Conservation (phyloP, 2,797 vertebrate species). For the Xenops minutus region DNA sequence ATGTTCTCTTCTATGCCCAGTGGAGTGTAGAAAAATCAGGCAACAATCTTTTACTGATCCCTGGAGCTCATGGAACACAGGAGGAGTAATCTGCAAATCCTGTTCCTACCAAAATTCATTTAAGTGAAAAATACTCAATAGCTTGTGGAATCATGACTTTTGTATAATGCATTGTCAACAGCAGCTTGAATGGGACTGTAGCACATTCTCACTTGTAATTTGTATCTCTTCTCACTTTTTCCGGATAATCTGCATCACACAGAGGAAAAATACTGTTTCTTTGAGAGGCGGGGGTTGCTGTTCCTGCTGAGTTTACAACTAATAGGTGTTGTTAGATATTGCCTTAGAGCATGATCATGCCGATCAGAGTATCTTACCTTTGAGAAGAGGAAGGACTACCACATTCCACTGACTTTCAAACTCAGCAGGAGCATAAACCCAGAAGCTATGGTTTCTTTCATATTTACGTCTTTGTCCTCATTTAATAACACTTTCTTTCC, state of each 20-base stretch:
- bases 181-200: not conserved
- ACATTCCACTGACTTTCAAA: constrained; percentile 11
- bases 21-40: not conserved
- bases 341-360: not conserved
- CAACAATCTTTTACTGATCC: not conserved
- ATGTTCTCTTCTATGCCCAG: not conserved
- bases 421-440: not conserved
- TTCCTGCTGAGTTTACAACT: constrained; percentile 8
- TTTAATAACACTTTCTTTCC: not conserved
- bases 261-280: not conserved
- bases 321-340: not conserved
- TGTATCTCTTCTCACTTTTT: not conserved
- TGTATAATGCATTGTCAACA: not conserved
- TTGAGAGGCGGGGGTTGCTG: not conserved
- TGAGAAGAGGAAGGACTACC: not conserved
- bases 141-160: not conserved
- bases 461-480: constrained; percentile 10
- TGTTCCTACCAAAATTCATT: not conserved
- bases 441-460: not conserved
- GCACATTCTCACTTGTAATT: not conserved
- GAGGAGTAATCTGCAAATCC: not conserved
- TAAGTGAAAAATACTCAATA: not conserved
- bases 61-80: not conserved
- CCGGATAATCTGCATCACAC: not conserved
- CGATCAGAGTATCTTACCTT: constrained; percentile 18